Percentiles rank a stretch among this genome's conserved stretches.
phyloP scores from a whole-genome alignment of 2,113 vertebrate genomes.

The Perca schrenkii region DNA sequence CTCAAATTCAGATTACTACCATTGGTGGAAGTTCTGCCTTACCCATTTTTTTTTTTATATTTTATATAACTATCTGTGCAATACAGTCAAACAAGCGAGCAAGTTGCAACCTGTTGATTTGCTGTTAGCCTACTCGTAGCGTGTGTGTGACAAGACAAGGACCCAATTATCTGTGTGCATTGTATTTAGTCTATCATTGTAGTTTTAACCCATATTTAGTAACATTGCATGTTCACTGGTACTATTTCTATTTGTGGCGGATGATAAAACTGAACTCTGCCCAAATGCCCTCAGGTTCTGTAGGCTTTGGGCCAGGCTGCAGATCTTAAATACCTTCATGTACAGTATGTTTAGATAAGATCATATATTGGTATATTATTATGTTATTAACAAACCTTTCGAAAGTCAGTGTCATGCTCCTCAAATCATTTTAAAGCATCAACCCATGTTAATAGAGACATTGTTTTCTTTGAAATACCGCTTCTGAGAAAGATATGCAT shows the following conservation, averaged over 20 bases:
- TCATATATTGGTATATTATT: conserved; percentile 16
- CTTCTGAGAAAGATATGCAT: conserved; percentile 56
- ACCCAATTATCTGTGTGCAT: background rate
- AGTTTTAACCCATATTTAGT: background rate
- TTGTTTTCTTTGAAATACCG: conserved; percentile 39
- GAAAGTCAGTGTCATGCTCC: conserved; percentile 13
- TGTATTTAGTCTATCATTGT: background rate
- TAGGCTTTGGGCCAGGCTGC: conserved; percentile 19
- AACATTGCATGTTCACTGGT: background rate
- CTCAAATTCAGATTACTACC: background rate
- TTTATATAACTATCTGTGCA: conserved; percentile 7
- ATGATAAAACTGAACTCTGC: conserved; percentile 9
- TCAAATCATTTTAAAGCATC: conserved; percentile 31
- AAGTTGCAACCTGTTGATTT: conserved; percentile 41
- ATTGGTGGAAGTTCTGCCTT: background rate
- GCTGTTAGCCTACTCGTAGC: background rate
- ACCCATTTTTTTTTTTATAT: background rate
- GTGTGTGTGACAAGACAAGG: background rate
- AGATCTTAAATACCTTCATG: conserved; percentile 44
- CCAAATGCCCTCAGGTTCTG: conserved; percentile 7
- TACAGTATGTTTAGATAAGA: conserved; percentile 21
- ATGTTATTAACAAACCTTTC: conserved; percentile 28
- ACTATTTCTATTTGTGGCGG: background rate
- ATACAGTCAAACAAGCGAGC: conserved; percentile 23
- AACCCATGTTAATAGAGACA: conserved; percentile 28